Percentiles rank a stretch among this genome's conserved stretches.
Evolutionary conservation across 2,888 invertebrate species (phyloP).

Genomic region (Colletes collaris): DNA sequence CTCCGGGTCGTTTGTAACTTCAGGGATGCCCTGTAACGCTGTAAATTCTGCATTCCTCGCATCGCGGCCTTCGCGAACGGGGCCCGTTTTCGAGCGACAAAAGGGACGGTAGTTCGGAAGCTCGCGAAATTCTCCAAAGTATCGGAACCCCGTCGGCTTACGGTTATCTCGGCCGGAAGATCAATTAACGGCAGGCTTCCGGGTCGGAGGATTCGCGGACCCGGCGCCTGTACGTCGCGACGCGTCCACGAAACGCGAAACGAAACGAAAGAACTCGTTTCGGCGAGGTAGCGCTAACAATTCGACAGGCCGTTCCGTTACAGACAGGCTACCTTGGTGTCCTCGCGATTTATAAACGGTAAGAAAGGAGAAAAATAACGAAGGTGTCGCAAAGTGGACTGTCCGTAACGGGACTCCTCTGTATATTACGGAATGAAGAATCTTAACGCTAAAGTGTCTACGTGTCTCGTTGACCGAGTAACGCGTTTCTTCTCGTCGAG

Average conservation of each 20-base stretch:
- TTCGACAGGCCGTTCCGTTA: not conserved
- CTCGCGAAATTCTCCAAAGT: conserved; percentile 4
- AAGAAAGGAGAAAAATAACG: too few relatives aligned
- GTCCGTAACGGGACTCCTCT: too few relatives aligned
- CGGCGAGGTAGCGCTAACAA: conserved; percentile 33
- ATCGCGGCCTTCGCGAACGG: too few relatives aligned
- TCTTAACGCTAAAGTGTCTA: conserved; percentile 12
- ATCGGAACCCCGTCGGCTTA: not conserved
- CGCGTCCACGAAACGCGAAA: not conserved
- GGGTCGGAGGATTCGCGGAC: not conserved
- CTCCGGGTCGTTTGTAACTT: too few relatives aligned
- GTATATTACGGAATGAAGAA: conserved; percentile 9
- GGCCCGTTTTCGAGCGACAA: too few relatives aligned
- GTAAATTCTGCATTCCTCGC: too few relatives aligned
- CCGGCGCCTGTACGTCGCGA: too few relatives aligned
- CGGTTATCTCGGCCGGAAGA: not conserved
- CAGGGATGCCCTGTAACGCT: too few relatives aligned
- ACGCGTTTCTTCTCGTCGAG: not conserved
- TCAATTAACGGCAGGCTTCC: not conserved
- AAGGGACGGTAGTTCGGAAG: not conserved
- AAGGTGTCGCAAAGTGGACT: too few relatives aligned
- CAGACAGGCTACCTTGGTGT: too few relatives aligned
- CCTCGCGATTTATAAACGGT: too few relatives aligned
- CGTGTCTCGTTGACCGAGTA: not conserved
- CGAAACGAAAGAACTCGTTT: conserved; percentile 4